A percentile compares a stretch with the other conserved stretches of the same genome.
phyloP scores from a whole-genome alignment of 35 echinoderm and acorn worm genomes.

The Nesometra sesokonis region DNA sequence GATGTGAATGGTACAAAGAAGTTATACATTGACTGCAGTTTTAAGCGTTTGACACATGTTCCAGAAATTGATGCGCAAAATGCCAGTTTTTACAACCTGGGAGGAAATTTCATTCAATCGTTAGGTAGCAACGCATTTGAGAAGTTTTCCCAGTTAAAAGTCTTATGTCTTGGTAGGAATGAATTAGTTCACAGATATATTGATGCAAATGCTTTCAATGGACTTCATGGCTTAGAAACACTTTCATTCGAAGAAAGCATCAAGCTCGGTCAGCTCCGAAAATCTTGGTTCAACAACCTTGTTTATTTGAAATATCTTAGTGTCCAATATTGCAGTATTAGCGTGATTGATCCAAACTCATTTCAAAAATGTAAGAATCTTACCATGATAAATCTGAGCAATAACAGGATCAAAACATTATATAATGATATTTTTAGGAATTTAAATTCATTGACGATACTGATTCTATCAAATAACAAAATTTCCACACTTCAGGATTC shows the following conservation, averaged over 20 bases:
- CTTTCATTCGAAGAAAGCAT: neutral
- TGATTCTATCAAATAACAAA: neutral
- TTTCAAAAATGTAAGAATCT: neutral
- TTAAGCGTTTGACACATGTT: neutral
- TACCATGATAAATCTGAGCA: neutral
- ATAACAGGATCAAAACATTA: neutral
- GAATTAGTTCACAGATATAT: neutral
- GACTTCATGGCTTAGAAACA: neutral
- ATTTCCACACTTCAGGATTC: neutral
- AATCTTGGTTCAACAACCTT: neutral
- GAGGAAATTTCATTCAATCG: neutral
- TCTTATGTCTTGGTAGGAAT: neutral
- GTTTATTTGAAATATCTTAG: neutral
- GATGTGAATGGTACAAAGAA: neutral
- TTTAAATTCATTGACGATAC: neutral
- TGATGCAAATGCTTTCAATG: neutral
- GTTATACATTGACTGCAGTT: neutral
- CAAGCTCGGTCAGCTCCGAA: neutral
- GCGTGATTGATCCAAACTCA: neutral
- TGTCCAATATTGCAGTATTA: neutral
- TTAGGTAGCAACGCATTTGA: neutral
- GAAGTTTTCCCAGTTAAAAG: neutral
- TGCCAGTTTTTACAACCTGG: neutral
- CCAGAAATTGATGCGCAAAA: neutral
- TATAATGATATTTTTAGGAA: neutral